Evolutionary conservation across 2,113 vertebrate species (phyloP), one percentile per base, ranked within the genome.

Genomic region (Danionella cerebrum): DNA sequence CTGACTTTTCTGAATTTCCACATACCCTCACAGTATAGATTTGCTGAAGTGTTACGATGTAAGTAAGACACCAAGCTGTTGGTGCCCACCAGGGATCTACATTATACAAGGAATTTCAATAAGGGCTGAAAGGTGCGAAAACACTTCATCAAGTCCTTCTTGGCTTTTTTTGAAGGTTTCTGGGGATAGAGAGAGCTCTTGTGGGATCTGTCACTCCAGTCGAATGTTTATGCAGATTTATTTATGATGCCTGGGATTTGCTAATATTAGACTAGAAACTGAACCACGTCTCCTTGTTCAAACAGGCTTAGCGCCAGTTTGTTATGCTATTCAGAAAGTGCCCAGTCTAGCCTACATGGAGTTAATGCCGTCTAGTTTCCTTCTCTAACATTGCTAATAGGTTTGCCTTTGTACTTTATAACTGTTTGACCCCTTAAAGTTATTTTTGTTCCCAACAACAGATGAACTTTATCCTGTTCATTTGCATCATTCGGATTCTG

Each of bases 391-490:
- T 31, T 31, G 36, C 47, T 66, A 65, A 66, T 58, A 70, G 39
- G n/a, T n/a, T n/a, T n/a, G n/a, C n/a, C n/a, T n/a, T n/a, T n/a
- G 50, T 47, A 27, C 3, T 2, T 33, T 45, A 48, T 33, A 41
- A 47, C 25, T 62, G 19, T 41, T 71, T n/a, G n/a, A n/a, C n/a
- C n/a, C n/a, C n/a, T n/a, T n/a, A n/a, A n/a, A n/a, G 25, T 31
- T 31, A 13, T 47, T 36, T 29, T 60, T 5, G 60, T 58, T 53
- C 12, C 38, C 16, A 16, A 58, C 1, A 58, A 42, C 79, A 99
- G 96, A 90, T 95, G 69, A 99, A 98, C 80, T 96, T 94, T 69
- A 83, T 94, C 67, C 88, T 98, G 22, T 98, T 99, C 76, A 90
- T 97, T 65, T 90, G 93, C 80, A 98, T 99, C 78, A 95, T 99